phyloP scores from a whole-genome alignment of 2,888 invertebrate species.

The Ennomos quercinarius region DNA sequence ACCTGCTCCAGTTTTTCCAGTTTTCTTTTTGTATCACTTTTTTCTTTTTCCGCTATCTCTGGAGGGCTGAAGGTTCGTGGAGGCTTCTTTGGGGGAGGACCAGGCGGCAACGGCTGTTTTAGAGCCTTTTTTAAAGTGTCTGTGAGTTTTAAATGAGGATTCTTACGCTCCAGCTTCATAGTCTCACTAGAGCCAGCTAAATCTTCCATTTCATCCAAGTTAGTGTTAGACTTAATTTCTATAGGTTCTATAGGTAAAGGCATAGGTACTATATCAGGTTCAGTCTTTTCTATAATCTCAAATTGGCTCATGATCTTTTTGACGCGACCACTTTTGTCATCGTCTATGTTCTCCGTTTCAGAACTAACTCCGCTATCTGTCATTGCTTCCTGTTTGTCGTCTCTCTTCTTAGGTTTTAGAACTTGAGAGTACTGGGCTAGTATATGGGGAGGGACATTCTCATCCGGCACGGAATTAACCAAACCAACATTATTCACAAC shows the following conservation, averaged over 20 bases:
- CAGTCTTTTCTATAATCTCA: conserved; percentile 48
- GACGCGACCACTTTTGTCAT: conserved; percentile 64
- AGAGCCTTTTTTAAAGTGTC: conserved; percentile 88
- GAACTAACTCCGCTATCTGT: conserved; percentile 82
- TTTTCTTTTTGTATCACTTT: conserved; percentile 87
- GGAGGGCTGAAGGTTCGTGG: conserved; percentile 86
- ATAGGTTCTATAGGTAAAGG: background rate
- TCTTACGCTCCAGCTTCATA: conserved; percentile 73
- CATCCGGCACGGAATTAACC: conserved; percentile 66
- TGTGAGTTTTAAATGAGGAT: conserved; percentile 75
- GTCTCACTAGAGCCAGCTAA: conserved; percentile 75
- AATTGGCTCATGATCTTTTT: conserved; percentile 61
- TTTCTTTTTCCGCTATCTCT: conserved; percentile 56
- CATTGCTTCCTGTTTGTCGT: conserved; percentile 72
- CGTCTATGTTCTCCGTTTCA: conserved; percentile 78
- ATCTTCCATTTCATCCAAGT: conserved; percentile 66
- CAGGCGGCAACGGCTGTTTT: conserved; percentile 88
- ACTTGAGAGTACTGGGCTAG: conserved; percentile 79
- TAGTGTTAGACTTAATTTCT: conserved; percentile 57
- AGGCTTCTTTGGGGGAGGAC: conserved; percentile 91
- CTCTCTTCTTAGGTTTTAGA: conserved; percentile 64
- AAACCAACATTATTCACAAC: conserved; percentile 44
- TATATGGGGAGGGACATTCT: conserved; percentile 75
- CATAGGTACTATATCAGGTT: conserved; percentile 37
- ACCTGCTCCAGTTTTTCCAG: conserved; percentile 87